Base-by-base conservation (phyloP, 2,888 invertebrate genomes). In the Prenolepis imparis region DNA sequence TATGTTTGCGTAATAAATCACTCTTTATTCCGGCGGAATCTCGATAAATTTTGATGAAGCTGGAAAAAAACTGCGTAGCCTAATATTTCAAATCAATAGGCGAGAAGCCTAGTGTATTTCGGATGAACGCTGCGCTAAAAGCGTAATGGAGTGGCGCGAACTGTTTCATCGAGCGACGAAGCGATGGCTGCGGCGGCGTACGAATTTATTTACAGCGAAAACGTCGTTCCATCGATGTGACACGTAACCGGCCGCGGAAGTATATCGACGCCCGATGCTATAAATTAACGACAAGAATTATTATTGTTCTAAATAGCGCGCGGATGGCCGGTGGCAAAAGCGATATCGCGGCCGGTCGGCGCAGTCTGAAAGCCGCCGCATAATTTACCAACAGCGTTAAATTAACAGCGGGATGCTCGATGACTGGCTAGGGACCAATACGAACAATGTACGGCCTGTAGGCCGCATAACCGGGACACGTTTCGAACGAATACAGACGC, bases 341-440 rank as follows among this genome's bases (percentile, higher is more conserved):
- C 88, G 88, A 82, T 89, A 89, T 87, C 87, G 77, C 72, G 52
- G 84, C 63, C 2, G 59, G 64, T 39, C 15, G 44, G 86, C 85
- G 72, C 84, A 64, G 84, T 82, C 84, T 80, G 82, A 85, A 90
- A 87, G 81, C 90, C 85, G 68, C 55, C 82, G 89, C 84, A 86
- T 90, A 90, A 90, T 90, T 90, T 83, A 87, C 81, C 82, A 89
- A 90, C 89, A 70, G 81, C 85, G 84, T 78, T 87, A 89, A 90
- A 90, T 89, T 90, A 90, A 87, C 87, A 80, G 72, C 77, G 81
- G 83, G 82, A 86, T 85, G 78, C 78, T 82, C 87, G 90, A 90
- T 83, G 87, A 90, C 86, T 83, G 90, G 85, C 90, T 84, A 83
- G 90, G 90, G 90, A 90, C 84, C 87, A 84, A 90, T 90, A 86